A percentile compares a stretch with the other conserved stretches of the same genome.
phyloP scores from a whole-genome alignment of 1,140 invertebrate species.

The Penaeus japonicus region DNA sequence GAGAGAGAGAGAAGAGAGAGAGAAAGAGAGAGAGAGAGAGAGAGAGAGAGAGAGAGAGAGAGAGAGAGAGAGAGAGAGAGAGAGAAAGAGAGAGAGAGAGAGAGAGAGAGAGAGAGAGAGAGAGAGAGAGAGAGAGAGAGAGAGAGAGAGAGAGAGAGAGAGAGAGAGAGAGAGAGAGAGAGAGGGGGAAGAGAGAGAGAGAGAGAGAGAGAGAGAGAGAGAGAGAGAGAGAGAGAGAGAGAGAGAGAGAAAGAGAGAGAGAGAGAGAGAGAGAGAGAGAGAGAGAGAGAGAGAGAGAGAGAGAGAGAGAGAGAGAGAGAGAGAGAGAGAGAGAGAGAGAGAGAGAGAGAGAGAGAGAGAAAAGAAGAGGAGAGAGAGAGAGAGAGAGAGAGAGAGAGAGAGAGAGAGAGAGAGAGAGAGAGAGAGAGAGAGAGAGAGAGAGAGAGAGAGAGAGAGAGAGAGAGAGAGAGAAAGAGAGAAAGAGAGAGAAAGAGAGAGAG shows the following conservation, averaged over 20 bases:
- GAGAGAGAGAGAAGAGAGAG: neutral
- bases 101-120: neutral
- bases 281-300: too few species aligned
- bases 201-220: neutral
- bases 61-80: neutral
- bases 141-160: neutral
- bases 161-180: neutral
- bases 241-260: neutral
- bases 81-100: neutral
- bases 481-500: neutral
- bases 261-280: neutral
- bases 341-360: neutral
- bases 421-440: neutral
- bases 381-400: neutral
- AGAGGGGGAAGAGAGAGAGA: slow-evolving; percentile 2
- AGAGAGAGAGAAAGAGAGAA: neutral
- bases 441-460: neutral
- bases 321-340: neutral
- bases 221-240: too few species aligned
- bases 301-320: neutral
- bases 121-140: neutral
- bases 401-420: neutral
- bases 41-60: neutral
- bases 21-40: neutral
- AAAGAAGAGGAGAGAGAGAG: neutral